Percentiles rank a stretch among this genome's conserved stretches.
Conservation (phyloP, 2,797 vertebrate genomes). For the Heteromormyrus szaboi region DNA sequence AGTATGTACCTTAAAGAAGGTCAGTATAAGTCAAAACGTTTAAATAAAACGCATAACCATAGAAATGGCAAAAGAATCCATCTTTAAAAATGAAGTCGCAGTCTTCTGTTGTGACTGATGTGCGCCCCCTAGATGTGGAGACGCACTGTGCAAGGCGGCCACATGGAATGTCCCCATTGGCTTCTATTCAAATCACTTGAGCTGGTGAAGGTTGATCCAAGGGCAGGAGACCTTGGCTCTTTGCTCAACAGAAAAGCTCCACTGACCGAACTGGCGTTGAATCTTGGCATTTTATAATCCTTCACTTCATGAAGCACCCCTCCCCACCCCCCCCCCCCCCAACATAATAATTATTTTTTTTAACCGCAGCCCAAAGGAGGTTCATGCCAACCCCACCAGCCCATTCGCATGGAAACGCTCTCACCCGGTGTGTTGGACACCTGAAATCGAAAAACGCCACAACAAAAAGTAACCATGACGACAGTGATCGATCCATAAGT, state of each 20-base stretch:
- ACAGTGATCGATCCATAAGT: neutral
- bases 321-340: neutral
- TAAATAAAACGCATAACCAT: neutral
- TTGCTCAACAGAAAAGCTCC: neutral
- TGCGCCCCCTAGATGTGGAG: neutral
- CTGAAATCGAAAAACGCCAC: neutral
- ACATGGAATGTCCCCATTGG: neutral
- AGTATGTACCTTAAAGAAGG: too few relatives aligned
- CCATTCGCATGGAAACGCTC: neutral
- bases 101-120: neutral
- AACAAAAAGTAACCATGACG: neutral
- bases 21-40: neutral
- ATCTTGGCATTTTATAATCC: neutral
- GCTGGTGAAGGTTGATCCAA: neutral
- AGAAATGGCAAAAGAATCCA: neutral
- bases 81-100: neutral
- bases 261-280: neutral
- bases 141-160: neutral
- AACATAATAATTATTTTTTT: neutral
- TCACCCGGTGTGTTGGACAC: neutral
- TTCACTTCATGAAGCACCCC: neutral
- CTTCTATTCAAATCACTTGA: neutral
- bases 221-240: neutral
- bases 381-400: neutral
- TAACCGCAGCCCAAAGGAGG: neutral